phyloP scores from a whole-genome alignment of 2,113 vertebrate species.

The Brachyhypopomus gauderio region DNA sequence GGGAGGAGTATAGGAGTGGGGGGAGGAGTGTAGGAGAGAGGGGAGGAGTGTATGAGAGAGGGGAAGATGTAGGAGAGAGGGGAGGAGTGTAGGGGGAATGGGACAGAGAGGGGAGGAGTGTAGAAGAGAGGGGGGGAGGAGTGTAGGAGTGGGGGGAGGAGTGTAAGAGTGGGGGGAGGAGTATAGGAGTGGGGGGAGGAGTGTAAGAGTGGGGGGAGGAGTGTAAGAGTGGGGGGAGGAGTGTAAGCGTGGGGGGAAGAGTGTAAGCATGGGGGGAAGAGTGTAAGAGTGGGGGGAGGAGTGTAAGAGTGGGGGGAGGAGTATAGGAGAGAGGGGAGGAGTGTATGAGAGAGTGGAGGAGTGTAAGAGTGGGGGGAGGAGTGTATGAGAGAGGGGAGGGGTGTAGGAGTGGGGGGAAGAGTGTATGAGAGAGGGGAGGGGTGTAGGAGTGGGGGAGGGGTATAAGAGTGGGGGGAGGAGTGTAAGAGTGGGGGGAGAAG shows the following conservation, averaged over 20 bases:
- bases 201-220: no score
- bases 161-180: neutral
- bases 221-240: neutral
- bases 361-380: constrained; percentile 1
- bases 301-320: no score
- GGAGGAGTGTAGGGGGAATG: no score
- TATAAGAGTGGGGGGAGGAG: neutral
- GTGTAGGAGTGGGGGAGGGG: no score
- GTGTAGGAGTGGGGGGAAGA: no score
- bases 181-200: neutral
- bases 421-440: no score
- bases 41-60: neutral
- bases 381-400: neutral
- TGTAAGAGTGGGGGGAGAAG: neutral
- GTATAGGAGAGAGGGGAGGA: no score
- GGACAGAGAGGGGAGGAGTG: neutral
- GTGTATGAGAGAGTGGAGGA: neutral
- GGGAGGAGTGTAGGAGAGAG: no score
- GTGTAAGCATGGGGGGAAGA: no score
- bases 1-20: no score
- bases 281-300: neutral
- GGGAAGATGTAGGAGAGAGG: constrained; percentile 1
- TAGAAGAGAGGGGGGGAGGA: neutral
- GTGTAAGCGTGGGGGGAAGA: neutral
- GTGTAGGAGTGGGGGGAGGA: no score